Percentiles rank a stretch among this genome's conserved stretches.
phyloP scores from a whole-genome alignment of 2,888 invertebrate genomes.

The Pyrgus malvae region DNA sequence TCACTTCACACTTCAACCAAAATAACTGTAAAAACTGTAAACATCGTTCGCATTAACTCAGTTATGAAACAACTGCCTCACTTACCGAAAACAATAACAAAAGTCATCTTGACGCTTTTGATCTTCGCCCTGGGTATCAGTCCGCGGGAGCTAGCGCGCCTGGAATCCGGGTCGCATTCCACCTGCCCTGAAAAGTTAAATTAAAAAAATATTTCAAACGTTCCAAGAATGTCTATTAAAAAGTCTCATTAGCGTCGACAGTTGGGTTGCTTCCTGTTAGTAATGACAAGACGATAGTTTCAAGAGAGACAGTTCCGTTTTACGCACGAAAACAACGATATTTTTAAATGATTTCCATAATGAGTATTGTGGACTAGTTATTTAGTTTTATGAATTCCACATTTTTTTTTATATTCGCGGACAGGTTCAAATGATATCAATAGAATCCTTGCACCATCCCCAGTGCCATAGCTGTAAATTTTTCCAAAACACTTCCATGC shows the following conservation, averaged over 20 bases:
- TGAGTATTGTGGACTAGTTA: too few relatives aligned
- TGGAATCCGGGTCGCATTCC: constrained; percentile 80
- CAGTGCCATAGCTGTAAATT: too few relatives aligned
- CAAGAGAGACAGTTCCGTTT: too few relatives aligned
- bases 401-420: too few relatives aligned
- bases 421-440: too few relatives aligned
- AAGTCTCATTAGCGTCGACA: constrained; percentile 36
- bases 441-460: too few relatives aligned
- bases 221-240: background rate
- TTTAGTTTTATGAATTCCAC: too few relatives aligned
- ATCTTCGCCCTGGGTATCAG: constrained; percentile 97
- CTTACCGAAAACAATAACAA: constrained; percentile 96
- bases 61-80: constrained; percentile 31
- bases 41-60: background rate
- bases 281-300: background rate
- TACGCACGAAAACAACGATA: too few relatives aligned
- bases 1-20: too few relatives aligned
- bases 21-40: too few relatives aligned
- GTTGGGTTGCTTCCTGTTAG: constrained; percentile 39
- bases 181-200: constrained; percentile 61
- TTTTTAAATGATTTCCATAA: too few relatives aligned
- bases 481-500: too few relatives aligned
- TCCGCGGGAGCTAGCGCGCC: constrained; percentile 94
- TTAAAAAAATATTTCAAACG: constrained; percentile 6
- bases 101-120: constrained; percentile 98